Evolutionary conservation across 2,797 vertebrate genomes (phyloP), one percentile per base, ranked within the genome.

Genomic region (Malurus leucopterus): DNA sequence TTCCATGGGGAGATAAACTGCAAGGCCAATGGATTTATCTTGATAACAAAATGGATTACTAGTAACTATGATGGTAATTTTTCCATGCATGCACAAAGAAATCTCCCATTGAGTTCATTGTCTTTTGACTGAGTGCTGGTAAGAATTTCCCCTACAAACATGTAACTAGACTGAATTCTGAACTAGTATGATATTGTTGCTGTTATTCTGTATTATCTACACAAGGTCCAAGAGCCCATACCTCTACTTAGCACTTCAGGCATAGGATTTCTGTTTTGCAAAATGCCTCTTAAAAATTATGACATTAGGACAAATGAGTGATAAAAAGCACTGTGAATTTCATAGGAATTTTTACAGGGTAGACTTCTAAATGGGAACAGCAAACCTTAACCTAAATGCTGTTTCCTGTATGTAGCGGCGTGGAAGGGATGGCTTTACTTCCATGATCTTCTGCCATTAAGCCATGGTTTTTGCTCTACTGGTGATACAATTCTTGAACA

Each of bases 1-100:
- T 78, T 91, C 82, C 93, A 61, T 84, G 74, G 72, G 76, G 93
- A 90, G 89, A 92, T 87, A 92, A 94, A 95, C 57, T 44, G 63
- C 40, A 81, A 92, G 76, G 72, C 79, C 57, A 84, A 54, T 70
- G 67, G 71, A 88, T 94, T 94, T 91, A 76, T 82, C 85, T 51
- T 86, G 73, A 68, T 92, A 88, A 84, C 73, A 91, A 93, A 92
- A 79, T 69, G 64, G 82, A 88, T 86, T 91, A 65, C 61, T 82
- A 6, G 68, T 86, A 82, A 76, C 44, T 81, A 26, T 63, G 29
- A 55, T 38, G 68, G 44, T 73, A 79, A 68, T 89, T 86, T 87
- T 93, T 89, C 74, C 61, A 67, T 59, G 44, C 50, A 15, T 26
- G 40, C 50, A 62, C 68, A 81, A 68, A 89, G 71, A 84, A 88